These are phyloP conservation scores for Salpingus planirostris DNA, from an alignment of 2,888 invertebrate genomes.

Conservation along the genomic window DNA sequence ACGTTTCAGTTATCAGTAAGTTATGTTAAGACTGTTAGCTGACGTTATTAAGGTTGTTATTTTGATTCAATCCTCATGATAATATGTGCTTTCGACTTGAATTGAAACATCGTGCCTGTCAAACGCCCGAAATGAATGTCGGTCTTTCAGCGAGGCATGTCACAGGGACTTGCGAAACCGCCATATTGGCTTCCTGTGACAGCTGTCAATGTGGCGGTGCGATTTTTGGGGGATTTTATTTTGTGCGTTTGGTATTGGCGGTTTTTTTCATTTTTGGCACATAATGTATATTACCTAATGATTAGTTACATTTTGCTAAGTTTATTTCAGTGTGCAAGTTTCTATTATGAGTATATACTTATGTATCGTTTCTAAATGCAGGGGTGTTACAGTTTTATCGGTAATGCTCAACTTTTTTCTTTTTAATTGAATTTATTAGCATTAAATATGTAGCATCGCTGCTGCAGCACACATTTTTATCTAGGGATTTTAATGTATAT, in stretches of 20 bases:
- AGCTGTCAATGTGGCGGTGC: too few relatives aligned
- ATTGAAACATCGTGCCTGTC: too few relatives aligned
- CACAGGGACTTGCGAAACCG: too few relatives aligned
- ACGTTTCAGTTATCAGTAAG: conserved; percentile 38
- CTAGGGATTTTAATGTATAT: too few relatives aligned
- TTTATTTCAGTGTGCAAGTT: conserved; percentile 38
- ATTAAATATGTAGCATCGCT: too few relatives aligned
- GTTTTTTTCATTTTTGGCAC: conserved; percentile 27
- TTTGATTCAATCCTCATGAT: too few relatives aligned
- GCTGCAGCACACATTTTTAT: too few relatives aligned
- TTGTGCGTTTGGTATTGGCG: too few relatives aligned
- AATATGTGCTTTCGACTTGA: conserved; percentile 4
- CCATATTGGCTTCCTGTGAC: too few relatives aligned
- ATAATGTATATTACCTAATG: conserved; percentile 9
- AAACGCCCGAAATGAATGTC: too few relatives aligned
- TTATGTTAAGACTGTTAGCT: conserved; percentile 42
- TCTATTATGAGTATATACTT: conserved; percentile 28
- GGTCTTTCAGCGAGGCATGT: too few relatives aligned
- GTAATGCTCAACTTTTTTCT: conserved; percentile 19
- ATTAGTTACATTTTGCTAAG: conserved; percentile 21
- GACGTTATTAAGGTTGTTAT: conserved; percentile 32
- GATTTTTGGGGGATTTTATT: too few relatives aligned
- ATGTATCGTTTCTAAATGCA: conserved; percentile 30
- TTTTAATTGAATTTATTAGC: conserved; percentile 16
- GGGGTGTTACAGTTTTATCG: conserved; percentile 33